Percentiles rank a stretch among this genome's conserved stretches.
Conservation (phyloP, 2,888 invertebrate genomes). For the Cataglyphis albicans region DNA sequence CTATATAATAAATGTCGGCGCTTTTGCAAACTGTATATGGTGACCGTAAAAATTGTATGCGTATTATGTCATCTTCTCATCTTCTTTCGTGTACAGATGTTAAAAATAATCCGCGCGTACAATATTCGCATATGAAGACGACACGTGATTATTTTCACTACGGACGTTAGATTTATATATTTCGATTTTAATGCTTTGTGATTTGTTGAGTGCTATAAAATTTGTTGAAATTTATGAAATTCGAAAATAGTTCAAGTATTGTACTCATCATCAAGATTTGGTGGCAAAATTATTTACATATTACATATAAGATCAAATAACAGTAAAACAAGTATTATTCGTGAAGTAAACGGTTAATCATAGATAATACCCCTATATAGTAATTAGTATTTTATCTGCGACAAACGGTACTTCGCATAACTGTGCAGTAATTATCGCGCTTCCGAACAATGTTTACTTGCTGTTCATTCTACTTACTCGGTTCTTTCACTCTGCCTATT, state of each 20-base stretch:
- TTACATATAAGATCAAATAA: neutral
- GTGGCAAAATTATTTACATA: neutral
- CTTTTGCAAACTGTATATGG: neutral
- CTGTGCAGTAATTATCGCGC: conserved; percentile 14
- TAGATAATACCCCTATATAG: conserved; percentile 9
- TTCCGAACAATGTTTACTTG: neutral
- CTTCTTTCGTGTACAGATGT: neutral
- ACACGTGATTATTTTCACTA: neutral
- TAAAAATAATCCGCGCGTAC: conserved; percentile 1
- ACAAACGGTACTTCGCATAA: conserved; percentile 30
- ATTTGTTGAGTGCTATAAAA: neutral
- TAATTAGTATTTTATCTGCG: conserved; percentile 33
- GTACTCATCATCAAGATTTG: neutral
- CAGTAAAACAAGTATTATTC: conserved; percentile 1
- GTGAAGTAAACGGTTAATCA: neutral
- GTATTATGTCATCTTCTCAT: conserved; percentile 20
- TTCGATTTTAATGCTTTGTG: neutral
- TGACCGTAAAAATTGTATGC: neutral
- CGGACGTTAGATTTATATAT: neutral
- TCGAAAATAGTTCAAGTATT: neutral
- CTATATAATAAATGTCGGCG: neutral
- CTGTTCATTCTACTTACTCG: neutral
- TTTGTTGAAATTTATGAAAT: conserved; percentile 5
- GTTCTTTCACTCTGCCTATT: neutral
- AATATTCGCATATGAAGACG: neutral